These are phyloP conservation scores for Nephila pilipes DNA, from an alignment of 1,140 invertebrate genomes.

Conservation along the genomic window DNA sequence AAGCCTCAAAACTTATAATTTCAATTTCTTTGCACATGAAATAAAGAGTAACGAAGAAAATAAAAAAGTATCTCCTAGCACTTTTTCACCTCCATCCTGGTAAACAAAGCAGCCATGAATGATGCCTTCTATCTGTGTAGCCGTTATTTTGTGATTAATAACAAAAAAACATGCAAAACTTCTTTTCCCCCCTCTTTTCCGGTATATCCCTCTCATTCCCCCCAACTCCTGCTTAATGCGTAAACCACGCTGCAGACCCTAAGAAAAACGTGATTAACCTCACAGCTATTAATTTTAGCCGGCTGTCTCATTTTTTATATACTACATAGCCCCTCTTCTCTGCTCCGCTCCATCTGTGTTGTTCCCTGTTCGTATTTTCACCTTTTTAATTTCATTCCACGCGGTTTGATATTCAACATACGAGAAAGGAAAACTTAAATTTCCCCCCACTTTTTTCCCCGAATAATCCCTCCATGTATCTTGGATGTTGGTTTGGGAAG, in stretches of 20 bases:
- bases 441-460: background rate
- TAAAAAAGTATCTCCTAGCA: background rate
- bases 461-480: slow-evolving; percentile 32
- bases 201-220: background rate
- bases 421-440: no score
- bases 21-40: slow-evolving; percentile 10
- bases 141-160: slow-evolving; percentile 63
- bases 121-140: slow-evolving; percentile 48
- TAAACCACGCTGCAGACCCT: slow-evolving; percentile 31
- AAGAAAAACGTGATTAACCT: slow-evolving; percentile 63
- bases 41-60: background rate
- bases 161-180: slow-evolving; percentile 56
- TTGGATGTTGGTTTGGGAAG: background rate
- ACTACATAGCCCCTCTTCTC: background rate
- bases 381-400: slow-evolving; percentile 57
- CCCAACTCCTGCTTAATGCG: background rate
- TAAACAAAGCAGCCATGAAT: slow-evolving; percentile 56
- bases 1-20: slow-evolving; percentile 26
- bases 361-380: slow-evolving; percentile 44
- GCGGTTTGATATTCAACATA: background rate
- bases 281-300: slow-evolving; percentile 59
- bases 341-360: slow-evolving; percentile 26
- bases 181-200: slow-evolving; percentile 38
- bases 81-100: background rate
- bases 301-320: slow-evolving; percentile 52